A percentile compares a stretch with the other conserved stretches of the same genome.
These are phyloP conservation scores for Emys orbicularis DNA, from an alignment of 2,797 vertebrate genomes.

Conservation along the genomic window DNA sequence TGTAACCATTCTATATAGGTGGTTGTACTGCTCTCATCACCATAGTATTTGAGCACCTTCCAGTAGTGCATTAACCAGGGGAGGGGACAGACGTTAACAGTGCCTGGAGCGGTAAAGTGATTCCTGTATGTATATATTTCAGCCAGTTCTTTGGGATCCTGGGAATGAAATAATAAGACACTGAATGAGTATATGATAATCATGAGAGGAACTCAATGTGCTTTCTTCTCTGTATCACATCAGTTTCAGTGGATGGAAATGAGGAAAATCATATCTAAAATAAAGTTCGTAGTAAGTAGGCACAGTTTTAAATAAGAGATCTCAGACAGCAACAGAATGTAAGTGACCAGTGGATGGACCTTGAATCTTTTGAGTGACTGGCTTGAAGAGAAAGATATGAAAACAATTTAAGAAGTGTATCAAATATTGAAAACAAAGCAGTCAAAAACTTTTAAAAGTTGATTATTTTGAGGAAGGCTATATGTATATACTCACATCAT, in stretches of 20 bases:
- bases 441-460: not conserved
- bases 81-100: not conserved
- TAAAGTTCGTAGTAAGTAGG: not conserved
- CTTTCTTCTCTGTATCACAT: not conserved
- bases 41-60: not conserved
- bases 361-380: not conserved
- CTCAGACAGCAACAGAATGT: accelerated
- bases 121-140: accelerated
- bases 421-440: not conserved
- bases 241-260: not conserved
- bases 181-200: not conserved
- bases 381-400: not conserved
- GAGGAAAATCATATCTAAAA: not conserved
- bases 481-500: not conserved
- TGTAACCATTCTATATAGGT: not conserved
- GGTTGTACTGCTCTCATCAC: not conserved
- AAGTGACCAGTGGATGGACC: not conserved
- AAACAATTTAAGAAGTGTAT: not conserved
- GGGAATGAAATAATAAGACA: not conserved
- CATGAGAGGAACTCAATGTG: not conserved
- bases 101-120: not conserved
- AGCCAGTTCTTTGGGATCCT: accelerated
- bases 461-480: not conserved
- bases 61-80: accelerated
- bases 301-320: not conserved